phyloP scores from a whole-genome alignment of 2,113 vertebrate genomes.

The Mirza zaza region DNA sequence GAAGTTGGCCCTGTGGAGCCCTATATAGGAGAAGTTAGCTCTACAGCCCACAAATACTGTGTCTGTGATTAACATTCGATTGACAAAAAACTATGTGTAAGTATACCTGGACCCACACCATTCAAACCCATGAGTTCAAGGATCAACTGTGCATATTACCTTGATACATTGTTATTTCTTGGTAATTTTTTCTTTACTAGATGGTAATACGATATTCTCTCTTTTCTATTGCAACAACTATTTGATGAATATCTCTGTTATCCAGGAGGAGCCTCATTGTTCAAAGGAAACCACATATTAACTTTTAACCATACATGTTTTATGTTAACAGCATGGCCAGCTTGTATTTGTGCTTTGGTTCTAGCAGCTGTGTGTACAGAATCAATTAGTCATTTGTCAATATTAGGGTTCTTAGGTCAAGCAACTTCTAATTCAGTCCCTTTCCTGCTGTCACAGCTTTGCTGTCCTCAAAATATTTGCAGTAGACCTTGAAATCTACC shows the following conservation, averaged over 20 bases:
- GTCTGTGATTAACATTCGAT: too few species aligned
- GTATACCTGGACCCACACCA: too few species aligned
- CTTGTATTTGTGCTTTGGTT: not conserved
- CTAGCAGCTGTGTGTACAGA: conserved; percentile 58
- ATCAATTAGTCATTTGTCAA: conserved; percentile 26
- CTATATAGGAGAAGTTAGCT: too few species aligned
- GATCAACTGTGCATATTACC: too few species aligned
- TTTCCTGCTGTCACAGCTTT: not conserved
- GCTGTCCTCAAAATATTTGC: conserved; percentile 51
- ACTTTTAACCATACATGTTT: not conserved
- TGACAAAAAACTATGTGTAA: too few species aligned
- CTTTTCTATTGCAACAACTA: not conserved
- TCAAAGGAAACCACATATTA: conserved; percentile 19
- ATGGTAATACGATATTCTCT: not conserved
- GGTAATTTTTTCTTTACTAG: not conserved
- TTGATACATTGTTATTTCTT: not conserved
- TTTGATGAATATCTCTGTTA: not conserved
- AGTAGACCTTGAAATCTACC: not conserved
- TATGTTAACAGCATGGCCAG: not conserved
- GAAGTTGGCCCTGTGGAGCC: too few species aligned
- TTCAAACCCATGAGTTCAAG: too few species aligned
- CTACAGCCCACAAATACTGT: too few species aligned
- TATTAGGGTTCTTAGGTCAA: not conserved
- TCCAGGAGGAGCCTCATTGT: not conserved
- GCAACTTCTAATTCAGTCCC: not conserved